Conservation (phyloP, 2,797 vertebrate species). For the Aratinga solstitialis region DNA sequence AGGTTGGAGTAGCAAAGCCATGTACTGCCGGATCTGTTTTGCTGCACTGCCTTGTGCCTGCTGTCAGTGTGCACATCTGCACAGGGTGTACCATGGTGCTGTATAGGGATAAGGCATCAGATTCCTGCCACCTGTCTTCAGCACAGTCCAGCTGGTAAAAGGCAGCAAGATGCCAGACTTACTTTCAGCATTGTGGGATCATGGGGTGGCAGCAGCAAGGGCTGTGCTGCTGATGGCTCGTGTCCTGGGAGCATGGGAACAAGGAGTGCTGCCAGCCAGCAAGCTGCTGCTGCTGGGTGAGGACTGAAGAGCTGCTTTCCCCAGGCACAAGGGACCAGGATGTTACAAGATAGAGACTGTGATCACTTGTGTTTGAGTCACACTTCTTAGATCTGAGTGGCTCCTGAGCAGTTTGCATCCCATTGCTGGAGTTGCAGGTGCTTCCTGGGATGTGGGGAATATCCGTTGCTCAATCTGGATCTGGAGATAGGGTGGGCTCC, state of each 20-base stretch:
- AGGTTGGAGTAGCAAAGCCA: background rate
- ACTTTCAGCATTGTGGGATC: background rate
- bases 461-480: background rate
- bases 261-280: background rate
- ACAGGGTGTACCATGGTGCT: fast-evolving
- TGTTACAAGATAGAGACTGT: background rate
- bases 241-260: background rate
- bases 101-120: background rate
- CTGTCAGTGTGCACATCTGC: background rate
- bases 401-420: background rate
- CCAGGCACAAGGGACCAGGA: fast-evolving
- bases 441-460: background rate
- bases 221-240: fast-evolving
- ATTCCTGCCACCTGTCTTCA: background rate
- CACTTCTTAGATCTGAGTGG: fast-evolving
- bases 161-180: background rate
- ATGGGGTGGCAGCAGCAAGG: background rate
- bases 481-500: background rate
- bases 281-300: background rate
- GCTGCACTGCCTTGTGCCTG: background rate
- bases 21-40: fast-evolving
- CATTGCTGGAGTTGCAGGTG: no score
- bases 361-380: background rate
- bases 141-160: background rate
- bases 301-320: background rate